Base-by-base conservation (phyloP, 2,797 vertebrate genomes). In the Rhodeus uyekii region DNA sequence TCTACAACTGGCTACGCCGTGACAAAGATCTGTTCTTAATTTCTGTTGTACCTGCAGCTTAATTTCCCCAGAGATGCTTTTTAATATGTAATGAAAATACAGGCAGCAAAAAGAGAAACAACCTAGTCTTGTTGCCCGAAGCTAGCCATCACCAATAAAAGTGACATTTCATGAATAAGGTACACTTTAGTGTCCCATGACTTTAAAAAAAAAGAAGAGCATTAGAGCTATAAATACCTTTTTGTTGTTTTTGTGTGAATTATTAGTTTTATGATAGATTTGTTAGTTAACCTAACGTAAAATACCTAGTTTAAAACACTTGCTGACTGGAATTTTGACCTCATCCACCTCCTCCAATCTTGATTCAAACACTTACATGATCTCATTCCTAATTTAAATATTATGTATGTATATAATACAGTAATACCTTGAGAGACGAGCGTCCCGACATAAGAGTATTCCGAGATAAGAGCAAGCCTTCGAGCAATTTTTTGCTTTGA, bases 21-120 rank as follows among this genome's bases (percentile, higher is more conserved):
- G 79, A 85, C 81, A 82, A 79, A 72, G 58, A 82, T 78, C 50
- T 71, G 50, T 82, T 65, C 69, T 81, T 88, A 84, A 89, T 90
- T 88, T 83, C 72, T 86, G 81, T 89, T 88, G 82, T 80, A 86
- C 73, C 79, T 67, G 83, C 83, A 84, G 64, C 68, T 81, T 88
- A 81, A 83, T 91, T 91, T 90, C 82, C 80, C 86, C 67, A 78
- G 85, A 72, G 80, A 78, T 85, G 80, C 72, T 72, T 68, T 89
- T 79, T 27, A 67, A 68, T 76, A 69, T 85, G 50, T 75, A 71
- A 86, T 79, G 76, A 83, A 85, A 85, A 58, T 42, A 78, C 68
- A 75, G 75, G 38, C 42, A 86, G 86, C 85, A 86, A 82, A 86
- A 44, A 65, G 29, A 72, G 76, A 85, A 85, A 63, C 32, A 63